phyloP scores from a whole-genome alignment of 2,113 vertebrate genomes.

The Dendropsophus ebraccatus region DNA sequence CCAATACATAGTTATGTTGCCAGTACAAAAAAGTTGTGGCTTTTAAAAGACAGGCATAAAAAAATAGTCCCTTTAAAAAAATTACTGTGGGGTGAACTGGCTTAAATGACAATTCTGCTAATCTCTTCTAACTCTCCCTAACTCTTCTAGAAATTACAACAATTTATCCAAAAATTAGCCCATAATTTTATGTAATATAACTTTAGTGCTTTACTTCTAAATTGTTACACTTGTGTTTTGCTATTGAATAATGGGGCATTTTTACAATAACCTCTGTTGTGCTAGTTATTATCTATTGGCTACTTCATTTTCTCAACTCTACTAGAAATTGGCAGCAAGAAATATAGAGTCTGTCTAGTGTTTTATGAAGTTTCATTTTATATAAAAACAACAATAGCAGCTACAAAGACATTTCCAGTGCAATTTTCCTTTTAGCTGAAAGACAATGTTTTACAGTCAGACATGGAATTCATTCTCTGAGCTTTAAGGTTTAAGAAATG shows the following conservation, averaged over 20 bases:
- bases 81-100: too few relatives aligned
- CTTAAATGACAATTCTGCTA: too few relatives aligned
- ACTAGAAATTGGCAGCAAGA: conserved; percentile 38
- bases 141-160: too few relatives aligned
- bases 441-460: conserved; percentile 57
- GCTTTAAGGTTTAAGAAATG: conserved; percentile 41
- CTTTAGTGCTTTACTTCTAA: neutral
- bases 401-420: conserved; percentile 46
- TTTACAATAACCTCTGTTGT: conserved; percentile 25
- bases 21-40: too few relatives aligned
- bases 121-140: too few relatives aligned
- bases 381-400: conserved; percentile 47
- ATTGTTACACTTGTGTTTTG: conserved; percentile 4
- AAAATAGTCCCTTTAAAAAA: too few relatives aligned
- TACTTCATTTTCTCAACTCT: conserved; percentile 38
- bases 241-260: neutral
- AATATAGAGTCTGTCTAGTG: conserved; percentile 28
- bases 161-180: neutral
- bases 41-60: too few relatives aligned
- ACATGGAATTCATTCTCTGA: conserved; percentile 48
- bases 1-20: too few relatives aligned
- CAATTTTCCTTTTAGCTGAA: conserved; percentile 50
- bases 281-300: neutral
- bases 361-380: conserved; percentile 53
- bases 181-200: neutral